Evolutionary conservation across 2,797 vertebrate species (phyloP), one percentile per base, ranked within the genome.

Genomic region (Neopelma chrysocephalum): DNA sequence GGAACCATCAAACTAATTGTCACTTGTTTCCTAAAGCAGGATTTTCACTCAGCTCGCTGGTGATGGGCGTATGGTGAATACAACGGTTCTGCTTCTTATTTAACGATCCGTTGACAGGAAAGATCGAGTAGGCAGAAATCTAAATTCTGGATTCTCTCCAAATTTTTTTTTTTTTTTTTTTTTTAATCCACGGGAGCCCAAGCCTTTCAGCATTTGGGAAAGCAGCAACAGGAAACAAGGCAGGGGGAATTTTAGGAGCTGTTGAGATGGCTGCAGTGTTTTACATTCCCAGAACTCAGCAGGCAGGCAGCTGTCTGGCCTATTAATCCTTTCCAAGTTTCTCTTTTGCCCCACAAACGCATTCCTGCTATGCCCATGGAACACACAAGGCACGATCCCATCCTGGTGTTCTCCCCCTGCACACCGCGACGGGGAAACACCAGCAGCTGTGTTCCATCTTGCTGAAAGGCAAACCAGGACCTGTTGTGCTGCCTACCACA

Each of bases 201-300:
- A 95, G 93, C 93, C 91, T 96, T 96, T 90, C 92, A 94, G 95
- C 93, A 3, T 88, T 81, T 32, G 93, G 95, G 93, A 96, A 96
- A 96, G 88, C 95, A 91, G 88, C 96, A 60, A 95, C 96, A 96
- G 94, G 95, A 95, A 96, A 93, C 83, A 57, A 94, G 91, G 75
- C 69, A 57, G 76, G 94, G 92, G 93, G 87, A 78, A 68, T 82
- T 94, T 93, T 90, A 96, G 94, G 77, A 95, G 94, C 94, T 96
- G 95, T 82, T 96, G 93, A 93, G 96, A 91, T 93, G 92, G 94
- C 96, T 87, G 93, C 94, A 57, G 95, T 87, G 93, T 91, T 92
- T 93, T 51, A 93, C 85, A 84, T 94, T 95, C 89, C 95, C 96
- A 93, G 95, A 94, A 92, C 96, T 96, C 97, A 90, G 97, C 97